Evolutionary conservation across 1,140 invertebrate species (phyloP), one percentile per base, ranked within the genome.

Genomic region (Neomicropteryx cornuta): DNA sequence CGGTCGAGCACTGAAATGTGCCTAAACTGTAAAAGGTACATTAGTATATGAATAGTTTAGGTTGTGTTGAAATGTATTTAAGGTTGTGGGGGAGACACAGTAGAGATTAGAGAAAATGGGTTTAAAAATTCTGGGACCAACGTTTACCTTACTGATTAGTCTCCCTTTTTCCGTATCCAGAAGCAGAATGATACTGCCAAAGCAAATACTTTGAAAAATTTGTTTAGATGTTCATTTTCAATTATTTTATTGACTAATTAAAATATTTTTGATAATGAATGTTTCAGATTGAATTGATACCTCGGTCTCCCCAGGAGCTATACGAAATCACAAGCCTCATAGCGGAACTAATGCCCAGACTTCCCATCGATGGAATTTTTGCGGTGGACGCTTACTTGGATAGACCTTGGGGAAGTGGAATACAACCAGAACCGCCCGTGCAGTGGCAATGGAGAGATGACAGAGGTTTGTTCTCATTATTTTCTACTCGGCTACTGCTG

Each of bases 401-500:
- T 62, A 77, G 80, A 55, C 82, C 77, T 45, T 78, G 70, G 52
- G 62, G 71, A 1, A 60, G 55, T 51, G 72, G 75, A 33, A 77
- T 82, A 49, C 80, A 86, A 55, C 75, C 78, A 39, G 82, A 87
- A 50, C 83, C 90, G 54, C 75, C 81, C 40, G 86, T 93, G 2
- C 76, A 84, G 42, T 97, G 94, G 94, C 91, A 95, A 61, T 97
- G 93, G 92, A 75, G 86, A 32, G 92, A 96, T 62, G 93, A 92
- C 83, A 60, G 91, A 80, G 84, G 89, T 79, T 61, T 49, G 41
- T 33, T 32, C 16, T 18, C 22, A 41, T 32, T 32, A 16, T 14
- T n/a, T 32, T n/a, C 30, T 32, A 16, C n/a, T n/a, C n/a, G n/a
- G n/a, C n/a, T n/a, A n/a, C n/a, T n/a, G n/a, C n/a, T n/a, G n/a